Conservation (phyloP, 2,888 invertebrate genomes). For the Scaptomyza cyrtandrae region DNA sequence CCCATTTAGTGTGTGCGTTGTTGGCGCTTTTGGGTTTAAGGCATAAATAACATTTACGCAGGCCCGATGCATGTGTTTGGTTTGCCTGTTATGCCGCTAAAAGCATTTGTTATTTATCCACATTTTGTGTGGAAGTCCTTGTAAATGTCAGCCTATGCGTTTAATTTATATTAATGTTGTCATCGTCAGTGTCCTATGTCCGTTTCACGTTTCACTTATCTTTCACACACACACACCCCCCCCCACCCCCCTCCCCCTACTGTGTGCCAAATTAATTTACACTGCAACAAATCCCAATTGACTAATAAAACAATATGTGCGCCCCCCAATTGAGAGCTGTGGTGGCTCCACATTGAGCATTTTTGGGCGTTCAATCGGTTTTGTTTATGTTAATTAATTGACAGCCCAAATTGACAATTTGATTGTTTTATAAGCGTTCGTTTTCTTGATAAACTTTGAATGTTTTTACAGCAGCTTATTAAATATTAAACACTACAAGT, state of each 20-base stretch:
- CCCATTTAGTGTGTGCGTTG: conserved; percentile 57
- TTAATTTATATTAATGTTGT: conserved; percentile 79
- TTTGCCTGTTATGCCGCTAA: conserved; percentile 47
- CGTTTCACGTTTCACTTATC: background rate
- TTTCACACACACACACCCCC: too few species aligned
- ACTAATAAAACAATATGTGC: conserved; percentile 53
- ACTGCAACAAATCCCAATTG: conserved; percentile 65
- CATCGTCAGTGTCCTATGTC: conserved; percentile 17
- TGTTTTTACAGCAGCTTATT: background rate
- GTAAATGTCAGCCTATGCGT: conserved; percentile 54
- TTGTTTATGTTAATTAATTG: conserved; percentile 68
- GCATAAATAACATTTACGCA: conserved; percentile 77
- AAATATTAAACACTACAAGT: background rate
- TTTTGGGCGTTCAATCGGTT: conserved; percentile 64
- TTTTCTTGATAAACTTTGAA: background rate
- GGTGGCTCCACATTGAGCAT: conserved; percentile 25
- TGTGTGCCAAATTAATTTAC: conserved; percentile 68
- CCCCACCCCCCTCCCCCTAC: background rate
- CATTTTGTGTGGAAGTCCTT: conserved; percentile 33
- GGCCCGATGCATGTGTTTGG: conserved; percentile 22
- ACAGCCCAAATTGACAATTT: conserved; percentile 63
- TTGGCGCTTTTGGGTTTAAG: background rate
- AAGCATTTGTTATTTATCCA: conserved; percentile 64
- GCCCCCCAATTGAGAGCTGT: conserved; percentile 23
- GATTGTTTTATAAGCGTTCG: conserved; percentile 33